Evolutionary conservation across 2,888 invertebrate genomes (phyloP), one percentile per base, ranked within the genome.

Genomic region (Ectobius pallidus): DNA sequence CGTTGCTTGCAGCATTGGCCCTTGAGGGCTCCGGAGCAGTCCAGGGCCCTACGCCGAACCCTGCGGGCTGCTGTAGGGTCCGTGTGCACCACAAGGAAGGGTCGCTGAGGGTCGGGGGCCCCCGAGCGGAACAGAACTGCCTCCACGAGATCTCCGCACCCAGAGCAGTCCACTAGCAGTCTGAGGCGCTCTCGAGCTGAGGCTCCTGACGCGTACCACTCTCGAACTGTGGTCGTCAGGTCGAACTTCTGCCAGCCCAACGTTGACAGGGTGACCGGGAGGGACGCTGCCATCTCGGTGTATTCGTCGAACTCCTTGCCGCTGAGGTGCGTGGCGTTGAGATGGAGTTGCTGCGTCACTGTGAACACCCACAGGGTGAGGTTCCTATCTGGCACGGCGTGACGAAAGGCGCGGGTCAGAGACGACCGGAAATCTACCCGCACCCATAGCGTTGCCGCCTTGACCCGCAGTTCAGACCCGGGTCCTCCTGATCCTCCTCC

Each of bases 181-280:
- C 92, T 89, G 78, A 96, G 86, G 78, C 89, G 90, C 76, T 90
- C 85, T 81, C 79, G 85, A 82, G 75, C 78, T 76, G 79, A 76
- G n/a, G 78, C 76, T 55, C 77, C 77, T 52, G 78, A 75, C 25
- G 82, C 81, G 81, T 91, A 89, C 95, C 95, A 95, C 77, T 87
- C 86, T 77, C 90, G 89, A 73, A 93, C 93, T 65, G 91, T 91
- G 74, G 86, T 85, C 76, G 94, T 94, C 78, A 96, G 87, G 84
- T 96, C 94, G 78, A 96, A 87, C 79, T 93, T 92, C 83, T 93
- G 92, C 96, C 96, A 96, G 65, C 93, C 95, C 76, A 91, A 86
- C 75, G 88, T 86, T 65, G 88, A 86, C 71, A 89, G 86, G 80
- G 90, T 86, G 78, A 91, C 85, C 67, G 84, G 80, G 74, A 85